Evolutionary conservation across 2,888 invertebrate genomes (phyloP).

Genomic region (Clitarchus hookeri): DNA sequence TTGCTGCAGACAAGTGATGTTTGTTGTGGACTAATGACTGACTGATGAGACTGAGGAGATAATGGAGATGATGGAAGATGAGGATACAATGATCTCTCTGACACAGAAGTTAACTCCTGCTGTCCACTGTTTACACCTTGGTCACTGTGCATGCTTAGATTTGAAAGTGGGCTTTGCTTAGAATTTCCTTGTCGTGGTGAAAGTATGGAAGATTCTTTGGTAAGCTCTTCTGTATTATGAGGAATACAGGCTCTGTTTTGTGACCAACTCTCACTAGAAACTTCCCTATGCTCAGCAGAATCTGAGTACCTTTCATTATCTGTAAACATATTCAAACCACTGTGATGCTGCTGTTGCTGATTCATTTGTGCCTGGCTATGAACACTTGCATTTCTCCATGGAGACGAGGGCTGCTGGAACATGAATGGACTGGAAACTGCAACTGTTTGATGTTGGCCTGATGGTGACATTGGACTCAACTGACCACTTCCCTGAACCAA

Average conservation of each 20-base stretch:
- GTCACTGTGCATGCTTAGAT: conserved; percentile 23
- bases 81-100: conserved; percentile 27
- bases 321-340: conserved; percentile 28
- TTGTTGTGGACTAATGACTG: conserved; percentile 35
- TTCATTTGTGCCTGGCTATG: conserved; percentile 2
- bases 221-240: not conserved
- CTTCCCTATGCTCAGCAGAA: not conserved
- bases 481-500: conserved; percentile 28
- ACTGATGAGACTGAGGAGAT: conserved; percentile 34
- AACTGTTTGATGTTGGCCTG: conserved; percentile 27
- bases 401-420: conserved; percentile 39
- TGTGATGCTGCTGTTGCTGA: conserved; percentile 24
- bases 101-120: conserved; percentile 15
- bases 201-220: conserved; percentile 17
- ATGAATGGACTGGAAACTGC: conserved; percentile 39
- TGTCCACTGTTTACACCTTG: conserved; percentile 15
- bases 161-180: conserved; percentile 28
- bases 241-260: not conserved
- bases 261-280: not conserved
- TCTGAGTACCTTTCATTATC: conserved; percentile 17
- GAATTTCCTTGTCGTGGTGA: conserved; percentile 24
- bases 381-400: conserved; percentile 30
- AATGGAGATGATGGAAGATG: conserved; percentile 35
- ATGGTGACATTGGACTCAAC: conserved; percentile 29
- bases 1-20: conserved; percentile 24